Evolutionary conservation across 2,888 invertebrate genomes (phyloP), one percentile per base, ranked within the genome.

Genomic region (Tortricodes alternella): DNA sequence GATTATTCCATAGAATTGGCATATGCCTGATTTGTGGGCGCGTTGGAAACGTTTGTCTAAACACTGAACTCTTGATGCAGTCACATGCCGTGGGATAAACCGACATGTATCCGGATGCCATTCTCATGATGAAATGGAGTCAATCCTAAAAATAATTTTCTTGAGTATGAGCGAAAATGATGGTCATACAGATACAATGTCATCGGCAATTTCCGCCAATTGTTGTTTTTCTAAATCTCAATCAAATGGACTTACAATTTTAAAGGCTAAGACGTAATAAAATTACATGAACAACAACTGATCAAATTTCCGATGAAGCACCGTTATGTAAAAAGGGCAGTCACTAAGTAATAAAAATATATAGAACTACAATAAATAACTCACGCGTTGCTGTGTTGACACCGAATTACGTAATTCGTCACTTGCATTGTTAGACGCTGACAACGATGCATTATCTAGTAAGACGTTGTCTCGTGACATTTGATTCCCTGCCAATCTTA

Each of bases 381-480:
- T 43, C 5, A 23, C 38, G 19, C 27, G 19, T 49, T 37, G 37
- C 27, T 19, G 37, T 8, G 29, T 18, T 13, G 15, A 21, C 34
- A 6, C 9, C 4, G 9, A 44, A 44, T 18, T 27, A 23, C 19
- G 29, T 23, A 38, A 50, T 44, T 23, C 29, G 13, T 56, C 56
- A 50, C 23, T 9, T 13, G 27, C 35, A 35, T 55, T 56, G 49
- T 44, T 56, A 32, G 38, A 9, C 29, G 15, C 1, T 37, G 35
- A 38, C 29, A 44, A 38, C 16, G 16, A 23, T 18, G 11, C 43
- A 43, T 35, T 27, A 11, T 37, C 66, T 64, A 59, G 62, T 66
- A 72, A 60, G 69, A 69, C 38, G 67, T 64, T 69, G 74, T 72
- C 74, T 64, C 69, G 76, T 78, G 79, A 80, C 75, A 75, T 69